Evolutionary conservation across 2,797 vertebrate species (phyloP).

Genomic region (Discoglossus pictus): DNA sequence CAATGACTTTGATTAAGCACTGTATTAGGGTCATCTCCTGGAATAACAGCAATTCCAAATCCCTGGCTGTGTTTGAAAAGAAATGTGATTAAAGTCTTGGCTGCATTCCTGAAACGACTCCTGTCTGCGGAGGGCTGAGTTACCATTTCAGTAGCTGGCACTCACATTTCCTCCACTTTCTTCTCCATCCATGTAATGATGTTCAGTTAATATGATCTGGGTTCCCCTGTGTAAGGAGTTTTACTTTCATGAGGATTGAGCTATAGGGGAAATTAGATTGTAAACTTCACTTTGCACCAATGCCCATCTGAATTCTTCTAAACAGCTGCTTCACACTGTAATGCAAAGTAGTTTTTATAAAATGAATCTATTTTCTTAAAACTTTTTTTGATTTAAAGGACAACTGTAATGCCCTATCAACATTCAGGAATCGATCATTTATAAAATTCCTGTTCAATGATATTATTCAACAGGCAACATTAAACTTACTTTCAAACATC

Average conservation of each 20-base stretch:
- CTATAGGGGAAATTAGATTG: not conserved
- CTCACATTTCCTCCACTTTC: slow-evolving; percentile 2
- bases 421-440: too few species aligned
- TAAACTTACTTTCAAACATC: too few species aligned
- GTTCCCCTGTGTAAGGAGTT: slow-evolving; percentile 5
- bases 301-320: too few species aligned
- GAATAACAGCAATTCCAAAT: slow-evolving; percentile 67
- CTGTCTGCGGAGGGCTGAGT: slow-evolving; percentile 60
- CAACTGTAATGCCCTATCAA: too few species aligned
- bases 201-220: slow-evolving; percentile 12
- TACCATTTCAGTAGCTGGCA: slow-evolving; percentile 56
- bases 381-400: too few species aligned
- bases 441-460: too few species aligned
- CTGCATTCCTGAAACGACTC: slow-evolving; percentile 63
- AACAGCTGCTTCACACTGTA: too few species aligned
- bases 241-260: slow-evolving; percentile 1
- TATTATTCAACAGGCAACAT: too few species aligned
- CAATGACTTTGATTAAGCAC: slow-evolving; percentile 71
- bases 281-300: not conserved
- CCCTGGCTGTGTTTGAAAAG: slow-evolving; percentile 66
- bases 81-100: slow-evolving; percentile 72
- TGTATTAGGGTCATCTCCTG: slow-evolving; percentile 67
- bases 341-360: too few species aligned
- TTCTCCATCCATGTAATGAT: slow-evolving; percentile 7
- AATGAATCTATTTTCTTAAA: too few species aligned